phyloP scores from a whole-genome alignment of 2,113 vertebrate genomes.

The Poeciliopsis turrubarensis region DNA sequence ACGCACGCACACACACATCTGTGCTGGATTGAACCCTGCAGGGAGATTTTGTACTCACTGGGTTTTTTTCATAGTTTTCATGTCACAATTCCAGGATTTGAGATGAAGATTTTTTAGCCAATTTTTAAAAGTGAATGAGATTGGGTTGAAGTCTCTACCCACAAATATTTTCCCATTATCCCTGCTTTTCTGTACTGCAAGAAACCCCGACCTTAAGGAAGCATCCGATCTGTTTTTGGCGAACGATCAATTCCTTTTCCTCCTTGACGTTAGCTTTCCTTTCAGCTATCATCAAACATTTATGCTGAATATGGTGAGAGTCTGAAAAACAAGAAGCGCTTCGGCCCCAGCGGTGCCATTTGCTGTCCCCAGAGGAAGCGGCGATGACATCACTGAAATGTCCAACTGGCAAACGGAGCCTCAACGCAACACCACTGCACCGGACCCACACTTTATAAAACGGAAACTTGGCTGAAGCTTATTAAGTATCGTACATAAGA shows the following conservation, averaged over 20 bases:
- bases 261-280: background rate
- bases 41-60: background rate
- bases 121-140: background rate
- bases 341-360: background rate
- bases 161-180: background rate
- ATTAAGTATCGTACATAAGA: too few species aligned
- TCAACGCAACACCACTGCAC: background rate
- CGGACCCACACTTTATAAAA: too few species aligned
- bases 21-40: background rate
- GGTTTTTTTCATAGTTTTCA: background rate
- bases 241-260: background rate
- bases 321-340: conserved; percentile 11
- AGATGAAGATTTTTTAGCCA: background rate
- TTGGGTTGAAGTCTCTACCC: background rate
- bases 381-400: background rate
- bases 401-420: background rate
- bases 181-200: background rate
- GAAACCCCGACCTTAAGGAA: background rate
- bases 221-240: background rate
- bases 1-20: background rate
- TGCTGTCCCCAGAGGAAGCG: background rate
- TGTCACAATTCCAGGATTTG: background rate
- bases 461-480: too few species aligned
- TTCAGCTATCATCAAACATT: conserved; percentile 15
- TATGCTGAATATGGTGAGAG: background rate